Base-by-base conservation (phyloP, 2,113 vertebrate species). In the Danionella cerebrum region DNA sequence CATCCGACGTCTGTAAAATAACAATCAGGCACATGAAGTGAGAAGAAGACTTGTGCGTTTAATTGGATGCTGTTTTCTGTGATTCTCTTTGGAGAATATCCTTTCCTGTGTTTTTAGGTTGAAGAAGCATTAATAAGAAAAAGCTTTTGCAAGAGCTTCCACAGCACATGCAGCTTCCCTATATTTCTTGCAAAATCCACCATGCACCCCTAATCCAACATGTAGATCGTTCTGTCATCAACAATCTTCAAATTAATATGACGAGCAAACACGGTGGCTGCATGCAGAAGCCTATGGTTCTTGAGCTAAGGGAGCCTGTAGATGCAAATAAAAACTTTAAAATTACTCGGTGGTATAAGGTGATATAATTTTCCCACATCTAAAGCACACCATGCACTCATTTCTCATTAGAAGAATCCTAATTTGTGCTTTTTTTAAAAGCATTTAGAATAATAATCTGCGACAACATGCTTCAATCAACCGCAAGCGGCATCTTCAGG, bases 221-320 rank as follows among this genome's bases (percentile, higher is more conserved):
- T 71, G 51, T 77, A 73, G 73, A 63, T 65, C 74, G 69, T 57
- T 70, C 78, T 70, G 76, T 80, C 79, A 69, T 65, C 55, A 73
- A 72, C 76, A 72, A 83, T 80, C 80, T 77, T 78, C 41, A 73
- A 75, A 78, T 76, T 73, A 84, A 78, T 73, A 73, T 78, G 75
- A 72, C 66, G 67, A 78, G 73, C 79, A 73, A 74, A 77, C 65
- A 36, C 62, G 65, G 65, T 54, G 71, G 63, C 55, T 76, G 78
- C 72, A 78, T 77, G 78, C 66, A 29, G 66, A 18, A 29, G 68
- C 79, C 70, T 64, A 77, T 62, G 76, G 76, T 52, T 81, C 74
- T 72, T 47, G 57, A 79, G 77, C 68, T 74, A 76, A 72, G 42
- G 33, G 58, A 63, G 63, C 58, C 81, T 78, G 79, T 82, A 77